These are phyloP conservation scores for Grantiella picta DNA, from an alignment of 2,113 vertebrate genomes.

Conservation along the genomic window DNA sequence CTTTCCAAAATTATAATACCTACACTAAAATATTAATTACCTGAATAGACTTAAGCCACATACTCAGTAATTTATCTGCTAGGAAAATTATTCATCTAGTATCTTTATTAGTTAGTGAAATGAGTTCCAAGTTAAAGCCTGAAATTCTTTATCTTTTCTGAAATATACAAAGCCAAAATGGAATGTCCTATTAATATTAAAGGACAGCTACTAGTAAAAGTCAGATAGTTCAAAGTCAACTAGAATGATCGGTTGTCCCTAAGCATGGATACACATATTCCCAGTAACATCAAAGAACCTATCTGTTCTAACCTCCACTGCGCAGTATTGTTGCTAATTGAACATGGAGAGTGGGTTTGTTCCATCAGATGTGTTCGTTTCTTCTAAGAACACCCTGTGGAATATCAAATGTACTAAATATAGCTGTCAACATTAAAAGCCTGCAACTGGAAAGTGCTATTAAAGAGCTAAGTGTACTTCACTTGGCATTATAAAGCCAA, in stretches of 20 bases:
- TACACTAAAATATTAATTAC: not conserved
- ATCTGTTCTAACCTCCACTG: constrained; percentile 32
- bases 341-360: constrained; percentile 56
- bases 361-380: constrained; percentile 44
- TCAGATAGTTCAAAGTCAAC: constrained; percentile 47
- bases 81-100: not conserved
- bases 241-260: constrained; percentile 33
- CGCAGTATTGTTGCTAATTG: constrained; percentile 46
- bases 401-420: constrained; percentile 63
- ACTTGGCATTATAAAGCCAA: constrained; percentile 58
- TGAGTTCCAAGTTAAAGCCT: not conserved
- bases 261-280: not conserved
- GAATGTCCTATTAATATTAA: constrained; percentile 40
- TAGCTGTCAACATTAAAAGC: constrained; percentile 68
- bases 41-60: not conserved
- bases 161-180: constrained; percentile 41
- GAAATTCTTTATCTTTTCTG: constrained; percentile 14
- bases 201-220: constrained; percentile 23
- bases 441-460: constrained; percentile 51
- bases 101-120: not conserved
- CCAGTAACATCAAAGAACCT: not conserved
- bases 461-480: constrained; percentile 63
- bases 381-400: constrained; percentile 54
- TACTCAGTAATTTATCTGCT: not conserved
- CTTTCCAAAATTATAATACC: not conserved